Evolutionary conservation across 1,140 invertebrate genomes (phyloP).

Genomic region (Gyrodactylus salaris): DNA sequence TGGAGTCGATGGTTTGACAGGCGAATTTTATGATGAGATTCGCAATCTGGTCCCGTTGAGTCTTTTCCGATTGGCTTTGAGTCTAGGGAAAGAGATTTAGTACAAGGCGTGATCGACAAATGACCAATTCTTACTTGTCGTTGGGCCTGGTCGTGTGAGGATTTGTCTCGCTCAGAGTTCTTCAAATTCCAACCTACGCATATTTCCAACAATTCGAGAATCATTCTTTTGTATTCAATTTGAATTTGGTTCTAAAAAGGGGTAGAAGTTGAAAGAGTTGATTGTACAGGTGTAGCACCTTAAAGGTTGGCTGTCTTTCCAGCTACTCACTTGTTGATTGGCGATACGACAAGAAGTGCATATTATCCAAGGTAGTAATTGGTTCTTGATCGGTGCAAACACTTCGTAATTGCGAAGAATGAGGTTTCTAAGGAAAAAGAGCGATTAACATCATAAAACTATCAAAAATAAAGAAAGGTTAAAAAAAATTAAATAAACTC

Average conservation of each 20-base stretch:
- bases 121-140: too few species aligned
- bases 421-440: not conserved
- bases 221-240: not conserved
- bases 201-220: not conserved
- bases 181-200: not conserved
- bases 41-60: not conserved
- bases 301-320: too few species aligned
- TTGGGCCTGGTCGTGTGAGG: too few species aligned
- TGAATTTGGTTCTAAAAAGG: too few species aligned
- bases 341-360: not conserved
- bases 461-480: not conserved
- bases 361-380: not conserved
- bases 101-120: too few species aligned
- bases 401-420: conserved; percentile 2
- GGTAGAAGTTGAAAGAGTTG: too few species aligned
- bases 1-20: not conserved
- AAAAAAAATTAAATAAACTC: not conserved
- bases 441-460: not conserved
- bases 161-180: not conserved
- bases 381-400: not conserved
- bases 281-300: too few species aligned
- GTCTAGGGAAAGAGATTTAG: too few species aligned
- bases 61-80: not conserved
- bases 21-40: not conserved
- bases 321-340: too few species aligned